phyloP scores from a whole-genome alignment of 2,797 vertebrate genomes.

The Petrocephalus schoutedeni region DNA sequence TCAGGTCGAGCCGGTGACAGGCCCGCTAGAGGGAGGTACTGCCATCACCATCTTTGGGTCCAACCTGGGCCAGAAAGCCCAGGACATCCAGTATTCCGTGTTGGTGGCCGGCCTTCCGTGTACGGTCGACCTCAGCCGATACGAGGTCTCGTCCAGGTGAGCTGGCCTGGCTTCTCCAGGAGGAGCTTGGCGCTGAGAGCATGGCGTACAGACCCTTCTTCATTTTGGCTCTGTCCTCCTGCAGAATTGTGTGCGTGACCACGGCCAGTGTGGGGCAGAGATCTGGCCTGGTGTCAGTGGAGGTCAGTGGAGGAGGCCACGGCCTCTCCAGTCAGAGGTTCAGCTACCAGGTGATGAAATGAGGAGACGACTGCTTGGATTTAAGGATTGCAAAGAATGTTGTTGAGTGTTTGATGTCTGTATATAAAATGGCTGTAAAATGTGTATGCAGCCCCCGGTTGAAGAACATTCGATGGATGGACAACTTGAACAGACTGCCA shows the following conservation, averaged over 20 bases:
- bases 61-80: constrained; percentile 86
- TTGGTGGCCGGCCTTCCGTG: constrained; percentile 81
- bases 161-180: background rate
- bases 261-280: constrained; percentile 66
- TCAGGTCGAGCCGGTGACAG: constrained; percentile 83
- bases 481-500: background rate
- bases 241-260: constrained; percentile 83
- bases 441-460: background rate
- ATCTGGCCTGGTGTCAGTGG: constrained; percentile 71
- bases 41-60: constrained; percentile 91
- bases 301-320: constrained; percentile 76
- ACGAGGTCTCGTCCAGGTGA: constrained; percentile 89
- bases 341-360: constrained; percentile 76
- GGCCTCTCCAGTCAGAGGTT: constrained; percentile 76
- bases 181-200: background rate
- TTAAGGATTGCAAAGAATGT: background rate
- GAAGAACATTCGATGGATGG: background rate
- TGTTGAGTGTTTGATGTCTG: background rate
- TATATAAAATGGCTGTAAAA: background rate
- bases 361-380: background rate
- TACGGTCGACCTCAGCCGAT: constrained; percentile 74
- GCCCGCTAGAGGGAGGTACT: constrained; percentile 85
- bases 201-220: background rate
- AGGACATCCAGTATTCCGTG: constrained; percentile 83
- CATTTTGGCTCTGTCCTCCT: background rate